Base-by-base conservation (phyloP, 2,888 invertebrate species). In the Drosophila antonietae region DNA sequence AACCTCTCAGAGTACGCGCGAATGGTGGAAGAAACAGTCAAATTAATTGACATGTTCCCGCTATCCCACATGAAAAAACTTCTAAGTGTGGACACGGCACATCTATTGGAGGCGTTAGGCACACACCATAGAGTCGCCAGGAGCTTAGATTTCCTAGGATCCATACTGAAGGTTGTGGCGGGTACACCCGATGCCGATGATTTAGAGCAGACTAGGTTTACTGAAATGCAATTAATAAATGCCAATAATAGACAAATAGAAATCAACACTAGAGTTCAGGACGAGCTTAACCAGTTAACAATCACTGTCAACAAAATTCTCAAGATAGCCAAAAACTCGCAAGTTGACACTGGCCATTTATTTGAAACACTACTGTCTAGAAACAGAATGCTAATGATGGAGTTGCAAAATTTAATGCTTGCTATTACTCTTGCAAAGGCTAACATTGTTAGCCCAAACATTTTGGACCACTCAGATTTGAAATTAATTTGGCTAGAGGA, bases 121-220 rank as follows among this genome's bases (percentile, higher is more conserved):
- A n/a, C n/a, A n/a, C n/a, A 41, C 41, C 41, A 41, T 41, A 41
- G 41, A 41, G 41, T 41, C 41, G 9, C 41, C 41, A n/a, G 41
- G 41, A 41, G 41, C 3, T n/a, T 41, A 41, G 41, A 41, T 41
- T 41, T 41, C n/a, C 41, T 41, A 41, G n/a, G 41, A 6, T 41
- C 41, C 3, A 41, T 41, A 41, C 41, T 41, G 6, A 41, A 41
- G 41, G 41, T 41, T 41, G 41, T 41, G 41, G 41, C 41, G 18
- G 35, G 18, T 33, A 52, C 51, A 52, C 51, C 51, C 33, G 51
- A 52, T 35, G 51, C 51, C 35, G 35, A 14, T 15, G 51, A 51
- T 51, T 51, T 51, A 51, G 33, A 35, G 51, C 31, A 51, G 18
- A 51, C 33, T 33, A 51, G 18, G 33, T 33, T 51, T 14, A 49